phyloP scores from a whole-genome alignment of 2,797 vertebrate species.

The Manis pentadactyla region DNA sequence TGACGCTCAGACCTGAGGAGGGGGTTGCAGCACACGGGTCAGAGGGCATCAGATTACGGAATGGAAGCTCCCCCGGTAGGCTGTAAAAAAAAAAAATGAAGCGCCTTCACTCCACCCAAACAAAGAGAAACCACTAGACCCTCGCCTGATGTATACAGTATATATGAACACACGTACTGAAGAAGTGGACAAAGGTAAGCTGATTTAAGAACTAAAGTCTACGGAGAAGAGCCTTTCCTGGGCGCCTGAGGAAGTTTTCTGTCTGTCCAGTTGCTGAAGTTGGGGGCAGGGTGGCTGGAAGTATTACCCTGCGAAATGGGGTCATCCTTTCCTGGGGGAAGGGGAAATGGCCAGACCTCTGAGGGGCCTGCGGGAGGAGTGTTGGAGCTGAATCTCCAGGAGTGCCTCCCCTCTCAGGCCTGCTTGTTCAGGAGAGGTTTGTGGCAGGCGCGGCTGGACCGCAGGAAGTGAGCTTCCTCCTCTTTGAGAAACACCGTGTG shows the following conservation, averaged over 20 bases:
- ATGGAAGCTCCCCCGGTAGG: not conserved
- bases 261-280: not conserved
- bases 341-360: not conserved
- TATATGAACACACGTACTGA: not conserved
- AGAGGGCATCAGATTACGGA: not conserved
- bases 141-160: too few species aligned
- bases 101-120: not conserved
- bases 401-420: not conserved
- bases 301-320: not conserved
- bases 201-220: not conserved
- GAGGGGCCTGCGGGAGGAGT: not conserved
- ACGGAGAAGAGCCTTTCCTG: not conserved
- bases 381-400: not conserved
- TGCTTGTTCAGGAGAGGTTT: not conserved
- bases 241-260: not conserved
- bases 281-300: not conserved
- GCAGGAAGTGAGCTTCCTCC: not conserved
- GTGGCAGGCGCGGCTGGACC: not conserved
- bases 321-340: not conserved
- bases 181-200: not conserved
- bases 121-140: not conserved
- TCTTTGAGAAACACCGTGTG: not conserved
- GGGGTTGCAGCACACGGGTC: not conserved
- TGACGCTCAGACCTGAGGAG: not conserved
- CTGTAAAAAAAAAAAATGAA: not conserved